Evolutionary conservation across 2,888 invertebrate species (phyloP).

Genomic region (Mythimna vitellina): DNA sequence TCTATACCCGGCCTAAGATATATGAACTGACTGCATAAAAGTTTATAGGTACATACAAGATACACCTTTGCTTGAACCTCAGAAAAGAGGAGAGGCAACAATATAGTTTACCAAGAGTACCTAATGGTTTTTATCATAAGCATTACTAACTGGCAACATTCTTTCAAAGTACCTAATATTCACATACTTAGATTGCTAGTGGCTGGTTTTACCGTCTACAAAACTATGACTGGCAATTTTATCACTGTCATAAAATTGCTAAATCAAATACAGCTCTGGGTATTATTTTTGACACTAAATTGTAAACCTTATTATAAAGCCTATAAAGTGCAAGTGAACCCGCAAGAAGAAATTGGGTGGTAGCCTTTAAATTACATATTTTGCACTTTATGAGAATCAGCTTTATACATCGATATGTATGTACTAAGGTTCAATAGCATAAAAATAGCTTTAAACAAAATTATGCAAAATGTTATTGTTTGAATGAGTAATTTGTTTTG

Average conservation of each 20-base stretch:
- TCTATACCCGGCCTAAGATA: too few relatives aligned
- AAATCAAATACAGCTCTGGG: not conserved
- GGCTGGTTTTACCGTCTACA: conserved; percentile 5
- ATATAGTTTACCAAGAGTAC: conserved; percentile 18
- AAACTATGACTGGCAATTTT: not conserved
- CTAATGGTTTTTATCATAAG: conserved; percentile 6
- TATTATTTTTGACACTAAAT: not conserved
- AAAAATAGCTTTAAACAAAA: too few relatives aligned
- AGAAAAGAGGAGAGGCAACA: not conserved
- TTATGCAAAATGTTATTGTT: not conserved
- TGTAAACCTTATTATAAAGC: not conserved
- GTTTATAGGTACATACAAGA: too few relatives aligned
- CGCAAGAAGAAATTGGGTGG: too few relatives aligned
- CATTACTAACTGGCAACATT: conserved; percentile 7
- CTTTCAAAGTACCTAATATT: not conserved
- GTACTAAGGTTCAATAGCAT: too few relatives aligned
- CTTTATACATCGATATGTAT: too few relatives aligned
- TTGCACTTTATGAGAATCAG: too few relatives aligned
- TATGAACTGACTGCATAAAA: not conserved
- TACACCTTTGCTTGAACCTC: not conserved
- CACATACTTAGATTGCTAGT: not conserved
- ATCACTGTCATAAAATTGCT: not conserved
- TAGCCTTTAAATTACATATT: too few relatives aligned
- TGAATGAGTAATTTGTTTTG: not conserved
- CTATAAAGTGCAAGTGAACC: not conserved